Conservation (phyloP, 2,797 vertebrate genomes). For the Scleropages formosus region DNA sequence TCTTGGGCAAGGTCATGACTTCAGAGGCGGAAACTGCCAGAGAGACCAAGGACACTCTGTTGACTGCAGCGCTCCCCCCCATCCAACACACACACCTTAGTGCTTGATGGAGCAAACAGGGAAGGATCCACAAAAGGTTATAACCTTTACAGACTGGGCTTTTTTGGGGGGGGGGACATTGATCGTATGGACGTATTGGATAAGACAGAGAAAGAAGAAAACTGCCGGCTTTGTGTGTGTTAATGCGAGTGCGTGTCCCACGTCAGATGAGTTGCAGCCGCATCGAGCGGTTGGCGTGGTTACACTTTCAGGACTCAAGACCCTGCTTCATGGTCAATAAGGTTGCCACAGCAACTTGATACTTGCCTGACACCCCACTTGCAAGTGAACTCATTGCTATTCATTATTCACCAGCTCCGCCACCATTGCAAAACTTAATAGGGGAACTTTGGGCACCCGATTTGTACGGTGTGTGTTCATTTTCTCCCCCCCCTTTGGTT, state of each 20-base stretch:
- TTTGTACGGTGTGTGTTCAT: not conserved
- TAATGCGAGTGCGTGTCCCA: not conserved
- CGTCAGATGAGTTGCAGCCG: constrained; percentile 34
- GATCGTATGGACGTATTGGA: constrained; percentile 48
- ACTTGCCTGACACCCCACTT: not conserved
- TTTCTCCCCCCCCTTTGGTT: not conserved
- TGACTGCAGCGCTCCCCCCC: too few species aligned
- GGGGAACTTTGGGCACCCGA: not conserved
- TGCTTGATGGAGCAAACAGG: constrained; percentile 51
- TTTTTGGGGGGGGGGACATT: constrained; percentile 54
- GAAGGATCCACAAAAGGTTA: constrained; percentile 44
- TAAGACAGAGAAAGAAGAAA: not conserved
- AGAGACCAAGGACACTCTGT: too few species aligned
- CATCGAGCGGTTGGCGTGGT: constrained; percentile 50
- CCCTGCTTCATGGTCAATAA: constrained; percentile 37
- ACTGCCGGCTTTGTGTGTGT: too few species aligned
- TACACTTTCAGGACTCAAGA: constrained; percentile 39
- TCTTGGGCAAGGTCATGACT: too few species aligned
- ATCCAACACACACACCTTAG: too few species aligned
- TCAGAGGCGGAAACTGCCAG: too few species aligned
- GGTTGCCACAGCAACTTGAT: constrained; percentile 42
- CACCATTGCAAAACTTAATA: not conserved
- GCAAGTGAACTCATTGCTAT: not conserved
- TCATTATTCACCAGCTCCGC: constrained; percentile 22
- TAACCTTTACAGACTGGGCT: constrained; percentile 56